Evolutionary conservation across 2,797 vertebrate genomes (phyloP).

Genomic region (Merluccius polli): DNA sequence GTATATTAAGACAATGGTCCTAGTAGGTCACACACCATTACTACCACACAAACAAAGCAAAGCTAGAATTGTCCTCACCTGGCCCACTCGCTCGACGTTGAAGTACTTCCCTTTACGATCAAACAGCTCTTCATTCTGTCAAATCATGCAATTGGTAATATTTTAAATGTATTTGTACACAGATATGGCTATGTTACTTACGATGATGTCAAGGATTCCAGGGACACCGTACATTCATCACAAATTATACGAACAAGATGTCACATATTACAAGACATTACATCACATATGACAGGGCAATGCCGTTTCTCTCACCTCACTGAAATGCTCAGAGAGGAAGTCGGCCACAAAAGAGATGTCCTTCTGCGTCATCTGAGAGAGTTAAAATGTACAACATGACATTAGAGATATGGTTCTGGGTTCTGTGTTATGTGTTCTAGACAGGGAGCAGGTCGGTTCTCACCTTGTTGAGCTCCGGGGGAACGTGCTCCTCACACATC

Average conservation of each 20-base stretch:
- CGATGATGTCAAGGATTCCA: constrained; percentile 1
- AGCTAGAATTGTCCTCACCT: constrained; percentile 72
- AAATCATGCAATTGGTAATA: constrained; percentile 20
- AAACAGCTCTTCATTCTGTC: constrained; percentile 93
- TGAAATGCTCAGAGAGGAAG: constrained; percentile 97
- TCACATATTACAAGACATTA: constrained; percentile 13
- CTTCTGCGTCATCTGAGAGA: constrained; percentile 93
- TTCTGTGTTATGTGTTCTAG: neutral
- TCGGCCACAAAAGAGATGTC: constrained; percentile 97
- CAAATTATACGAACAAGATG: no score
- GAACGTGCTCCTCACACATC: constrained; percentile 97
- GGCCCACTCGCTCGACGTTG: constrained; percentile 94
- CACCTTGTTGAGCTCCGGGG: constrained; percentile 96
- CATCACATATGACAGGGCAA: constrained; percentile 15
- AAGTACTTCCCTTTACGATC: constrained; percentile 98
- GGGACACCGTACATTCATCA: neutral
- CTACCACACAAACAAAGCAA: neutral
- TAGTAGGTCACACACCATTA: neutral
- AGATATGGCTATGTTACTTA: neutral
- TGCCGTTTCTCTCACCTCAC: constrained; percentile 79
- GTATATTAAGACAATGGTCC: neutral
- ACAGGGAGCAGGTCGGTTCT: constrained; percentile 11
- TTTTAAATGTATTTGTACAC: neutral
- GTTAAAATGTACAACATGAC: neutral
- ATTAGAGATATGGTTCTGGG: neutral